Evolutionary conservation across 2,797 vertebrate species (phyloP), one percentile per base, ranked within the genome.

Genomic region (Phalloptychus januarius): DNA sequence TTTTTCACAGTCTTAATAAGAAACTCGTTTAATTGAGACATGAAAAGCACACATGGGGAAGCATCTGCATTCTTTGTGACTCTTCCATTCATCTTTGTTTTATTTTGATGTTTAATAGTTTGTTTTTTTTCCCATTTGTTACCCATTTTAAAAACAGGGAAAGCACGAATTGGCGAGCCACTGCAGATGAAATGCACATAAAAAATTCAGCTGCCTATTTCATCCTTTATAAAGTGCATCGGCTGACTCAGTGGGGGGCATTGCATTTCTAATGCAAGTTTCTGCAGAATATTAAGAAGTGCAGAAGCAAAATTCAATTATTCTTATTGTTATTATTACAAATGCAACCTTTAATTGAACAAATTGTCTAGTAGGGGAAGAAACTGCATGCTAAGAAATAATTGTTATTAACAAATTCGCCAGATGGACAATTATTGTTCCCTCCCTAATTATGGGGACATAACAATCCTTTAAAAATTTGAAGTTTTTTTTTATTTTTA

Each of bases 181-280:
- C 80, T 71, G 71, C 77, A 76, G 80, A 87, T 77, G 78, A 74
- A 83, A 77, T 67, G 48, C 77, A 56, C 84, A 90, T 90, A 76
- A 90, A 90, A 89, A 77, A 91, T 92, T 81, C 79, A 92, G 74
- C 45, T 80, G 83, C 78, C 76, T 74, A 83, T 89, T 88, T 65
- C 85, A 78, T 81, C 78, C 77, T 82, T 81, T 78, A 77, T 82
- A 79, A 80, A 40, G 77, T 75, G 50, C 74, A 48, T 20, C 6
- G 38, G 74, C 63, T 80, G 76, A 75, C 15, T 48, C 61, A 75
- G 61, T 28, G 20, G 38, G 44, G 52, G 61, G 38, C 23, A 56
- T 71, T 86, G 80, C 54, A 83, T 79, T 83, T 85, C 65, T 80
- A 85, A 81, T 84, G 73, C 4, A 58, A 74, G 81, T 79, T 76